Evolutionary conservation across 2,888 invertebrate genomes (phyloP), one percentile per base, ranked within the genome.

Genomic region (Quadroppia sp.): DNA sequence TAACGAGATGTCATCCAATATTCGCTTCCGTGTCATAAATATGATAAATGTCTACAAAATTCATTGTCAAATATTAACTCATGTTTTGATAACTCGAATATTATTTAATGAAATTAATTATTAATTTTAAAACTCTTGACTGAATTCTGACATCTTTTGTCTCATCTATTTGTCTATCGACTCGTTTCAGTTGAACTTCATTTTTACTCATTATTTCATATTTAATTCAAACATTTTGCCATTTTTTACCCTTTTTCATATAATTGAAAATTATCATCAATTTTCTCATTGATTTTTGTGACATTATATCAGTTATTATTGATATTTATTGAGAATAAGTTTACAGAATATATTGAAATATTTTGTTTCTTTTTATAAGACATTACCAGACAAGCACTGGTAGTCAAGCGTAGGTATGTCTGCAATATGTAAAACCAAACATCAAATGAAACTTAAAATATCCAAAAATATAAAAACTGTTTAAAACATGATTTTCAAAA

Each of bases 61-160:
- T 61, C 61, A 61, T 61, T 61, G 61, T 61, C 61, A 32, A 17
- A 30, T 17, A n/a, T n/a, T 9, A 32, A 32, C 28, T 30, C n/a
- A 30, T 61, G 61, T 61, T 48, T 56, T 30, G 56, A 56, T 56
- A 56, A 56, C 25, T 56, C 4, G 6, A 48, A 53, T 53, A n/a
- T 7, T 53, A 53, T 61, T 32, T 32, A 17, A 32, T 32, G 9
- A 17, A 32, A 28, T 32, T 61, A 1, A 61, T 61, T 17, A 61
- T 61, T 61, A 61, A 61, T 61, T 61, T 17, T n/a, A 61, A n/a
- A 61, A 61, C 61, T 32, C 61, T 32, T 61, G 17, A 61, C 17
- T 61, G 20, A 56, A 30, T 53, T 53, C 53, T 11, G 23, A 17
- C 2, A 53, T 17, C 28, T 32, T 61, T 61, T 61, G 61, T 32